Percentiles rank a stretch among this genome's conserved stretches.
Conservation (phyloP, 1,140 invertebrate species). For the Cyrtorhinus lividipennis region DNA sequence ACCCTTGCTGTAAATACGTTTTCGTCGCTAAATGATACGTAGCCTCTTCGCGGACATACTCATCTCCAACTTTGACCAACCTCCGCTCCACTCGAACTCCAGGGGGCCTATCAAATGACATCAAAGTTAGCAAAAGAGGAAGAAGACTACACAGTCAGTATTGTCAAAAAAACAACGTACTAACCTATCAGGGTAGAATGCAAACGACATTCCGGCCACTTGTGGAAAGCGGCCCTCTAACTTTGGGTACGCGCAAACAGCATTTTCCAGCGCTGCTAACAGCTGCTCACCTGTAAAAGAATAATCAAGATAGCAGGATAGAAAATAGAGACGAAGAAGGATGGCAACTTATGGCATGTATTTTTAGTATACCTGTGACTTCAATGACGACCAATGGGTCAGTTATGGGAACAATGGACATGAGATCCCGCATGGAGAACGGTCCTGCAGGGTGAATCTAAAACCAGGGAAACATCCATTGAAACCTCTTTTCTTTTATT, state of each 20-base stretch:
- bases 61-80: slow-evolving; percentile 67
- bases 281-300: slow-evolving; percentile 43
- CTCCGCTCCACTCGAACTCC: slow-evolving; percentile 52
- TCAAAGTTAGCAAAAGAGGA: too few relatives aligned
- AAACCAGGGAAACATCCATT: background rate
- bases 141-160: too few relatives aligned
- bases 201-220: slow-evolving; percentile 67
- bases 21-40: slow-evolving; percentile 68
- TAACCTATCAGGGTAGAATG: slow-evolving; percentile 54
- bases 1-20: slow-evolving; percentile 58
- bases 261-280: slow-evolving; percentile 64
- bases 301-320: background rate
- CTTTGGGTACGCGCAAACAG: slow-evolving; percentile 58
- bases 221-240: slow-evolving; percentile 69
- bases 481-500: slow-evolving; percentile 5
- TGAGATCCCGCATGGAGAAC: slow-evolving; percentile 68
- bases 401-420: slow-evolving; percentile 66
- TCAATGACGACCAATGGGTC: slow-evolving; percentile 64
- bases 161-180: too few relatives aligned
- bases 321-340: background rate
- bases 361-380: slow-evolving; percentile 33
- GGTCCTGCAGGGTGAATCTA: slow-evolving; percentile 55
- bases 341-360: background rate
- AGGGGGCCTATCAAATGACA: slow-evolving; percentile 36
- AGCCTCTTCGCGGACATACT: slow-evolving; percentile 50